These are phyloP conservation scores for Nasonia oneida DNA, from an alignment of 2,888 invertebrate genomes.

Conservation along the genomic window DNA sequence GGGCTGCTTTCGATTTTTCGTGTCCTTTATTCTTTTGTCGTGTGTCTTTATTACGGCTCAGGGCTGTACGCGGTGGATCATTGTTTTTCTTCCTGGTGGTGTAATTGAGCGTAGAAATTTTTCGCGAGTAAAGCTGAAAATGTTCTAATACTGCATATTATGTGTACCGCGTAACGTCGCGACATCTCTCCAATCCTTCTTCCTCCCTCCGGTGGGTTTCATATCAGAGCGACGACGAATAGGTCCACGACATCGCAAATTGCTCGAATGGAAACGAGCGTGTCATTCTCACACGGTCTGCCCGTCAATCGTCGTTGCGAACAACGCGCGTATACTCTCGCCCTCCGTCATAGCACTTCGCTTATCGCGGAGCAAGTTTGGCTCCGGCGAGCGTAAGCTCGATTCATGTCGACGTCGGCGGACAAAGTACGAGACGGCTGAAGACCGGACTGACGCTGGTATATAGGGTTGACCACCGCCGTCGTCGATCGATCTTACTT, in stretches of 20 bases:
- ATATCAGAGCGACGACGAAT: neutral
- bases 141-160: too few species aligned
- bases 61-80: neutral
- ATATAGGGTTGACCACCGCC: neutral
- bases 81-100: neutral
- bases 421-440: neutral
- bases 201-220: constrained; percentile 16
- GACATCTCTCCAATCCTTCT: neutral
- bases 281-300: constrained; percentile 70
- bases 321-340: neutral
- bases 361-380: constrained; percentile 20
- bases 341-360: constrained; percentile 30
- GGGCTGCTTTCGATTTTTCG: neutral
- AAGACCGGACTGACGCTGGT: neutral
- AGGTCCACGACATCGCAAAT: constrained; percentile 60
- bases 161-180: too few species aligned
- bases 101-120: too few species aligned
- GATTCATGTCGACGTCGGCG: constrained; percentile 47
- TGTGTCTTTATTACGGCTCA: constrained; percentile 36
- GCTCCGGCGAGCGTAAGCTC: constrained; percentile 42
- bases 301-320: constrained; percentile 65
- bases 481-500: constrained; percentile 20
- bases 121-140: neutral
- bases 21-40: constrained; percentile 11
- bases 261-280: constrained; percentile 72